Conservation (phyloP, 2,113 vertebrate species). For the Cyanoderma ruficeps region DNA sequence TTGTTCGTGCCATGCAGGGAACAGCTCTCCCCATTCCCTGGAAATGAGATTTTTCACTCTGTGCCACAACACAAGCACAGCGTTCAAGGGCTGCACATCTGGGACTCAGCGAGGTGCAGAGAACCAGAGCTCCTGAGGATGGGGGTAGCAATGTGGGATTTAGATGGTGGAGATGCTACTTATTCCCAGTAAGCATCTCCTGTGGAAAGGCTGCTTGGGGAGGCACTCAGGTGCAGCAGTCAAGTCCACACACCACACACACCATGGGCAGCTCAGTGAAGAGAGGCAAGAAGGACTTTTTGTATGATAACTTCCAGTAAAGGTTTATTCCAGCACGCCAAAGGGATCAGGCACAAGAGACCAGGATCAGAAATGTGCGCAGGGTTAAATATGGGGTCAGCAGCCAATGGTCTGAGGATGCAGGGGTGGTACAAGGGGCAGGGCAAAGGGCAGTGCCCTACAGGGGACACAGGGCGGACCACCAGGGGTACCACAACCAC, state of each 20-base stretch:
- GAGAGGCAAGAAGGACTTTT: neutral
- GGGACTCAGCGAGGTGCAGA: neutral
- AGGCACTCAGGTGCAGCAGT: neutral
- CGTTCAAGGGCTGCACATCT: neutral
- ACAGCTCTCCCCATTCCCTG: neutral
- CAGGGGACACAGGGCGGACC: neutral
- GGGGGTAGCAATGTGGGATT: neutral
- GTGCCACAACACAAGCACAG: fast-evolving
- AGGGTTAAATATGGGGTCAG: neutral
- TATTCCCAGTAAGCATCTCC: neutral
- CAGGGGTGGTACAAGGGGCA: neutral
- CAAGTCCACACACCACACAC: neutral
- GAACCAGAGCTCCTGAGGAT: fast-evolving
- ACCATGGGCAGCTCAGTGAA: neutral
- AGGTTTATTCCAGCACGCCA: neutral
- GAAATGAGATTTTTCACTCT: neutral
- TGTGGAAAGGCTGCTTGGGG: neutral
- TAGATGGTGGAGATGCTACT: neutral
- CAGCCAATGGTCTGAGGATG: neutral
- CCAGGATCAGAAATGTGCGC: neutral
- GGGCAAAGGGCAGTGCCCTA: neutral
- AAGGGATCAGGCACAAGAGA: neutral
- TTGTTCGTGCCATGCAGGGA: neutral
- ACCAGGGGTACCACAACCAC: neutral
- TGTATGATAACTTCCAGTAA: neutral